Base-by-base conservation (phyloP, 2,888 invertebrate genomes). In the Dolomedes plantarius region DNA sequence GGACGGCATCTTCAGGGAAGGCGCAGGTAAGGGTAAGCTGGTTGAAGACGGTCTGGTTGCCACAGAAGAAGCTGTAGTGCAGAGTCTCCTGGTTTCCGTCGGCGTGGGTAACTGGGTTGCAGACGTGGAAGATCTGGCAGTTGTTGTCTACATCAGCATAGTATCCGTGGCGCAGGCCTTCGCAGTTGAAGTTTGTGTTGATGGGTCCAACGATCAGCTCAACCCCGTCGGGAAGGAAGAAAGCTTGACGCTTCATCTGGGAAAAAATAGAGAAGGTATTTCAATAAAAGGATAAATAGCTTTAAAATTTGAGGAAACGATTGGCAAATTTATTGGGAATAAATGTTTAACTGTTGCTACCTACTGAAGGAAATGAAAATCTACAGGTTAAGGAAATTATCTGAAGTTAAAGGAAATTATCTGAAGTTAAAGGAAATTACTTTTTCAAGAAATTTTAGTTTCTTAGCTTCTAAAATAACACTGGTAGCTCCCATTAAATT, bases 61-160 rank as follows among this genome's bases (percentile, higher is more conserved):
- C 88, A 68, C 88, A 88, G 88, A 88, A 88, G 88, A 88, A 88
- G 62, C 85, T 86, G 67, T 81, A 88, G 32, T 88, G 88, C 13
- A 76, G 69, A 41, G 87, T 87, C 23, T 83, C 83, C 41, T 79
- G 79, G 62, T 71, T 71, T 9, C 88, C 88, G 41, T 88, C 87
- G 36, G 88, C 88, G 27, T 87, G 77, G 6, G 81, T 85, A 50
- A 81, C 50, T 16, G 87, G 86, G 31, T 87, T 41, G 76, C 88
- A 89, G n/a, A 89, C 87, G 74, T 89, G 88, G 82, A 89, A 89
- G 78, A 89, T 83, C 64, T 87, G 82, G 86, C 88, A 89, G 41
- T 88, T 83, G 79, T 89, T 89, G 71, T 82, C 88, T 0, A 86
- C 62, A 50, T 89, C 88, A 28, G 88, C 88, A 75, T 89, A 89